Evolutionary conservation across 2,888 invertebrate genomes (phyloP), one percentile per base, ranked within the genome.

Genomic region (Pammene aurita): DNA sequence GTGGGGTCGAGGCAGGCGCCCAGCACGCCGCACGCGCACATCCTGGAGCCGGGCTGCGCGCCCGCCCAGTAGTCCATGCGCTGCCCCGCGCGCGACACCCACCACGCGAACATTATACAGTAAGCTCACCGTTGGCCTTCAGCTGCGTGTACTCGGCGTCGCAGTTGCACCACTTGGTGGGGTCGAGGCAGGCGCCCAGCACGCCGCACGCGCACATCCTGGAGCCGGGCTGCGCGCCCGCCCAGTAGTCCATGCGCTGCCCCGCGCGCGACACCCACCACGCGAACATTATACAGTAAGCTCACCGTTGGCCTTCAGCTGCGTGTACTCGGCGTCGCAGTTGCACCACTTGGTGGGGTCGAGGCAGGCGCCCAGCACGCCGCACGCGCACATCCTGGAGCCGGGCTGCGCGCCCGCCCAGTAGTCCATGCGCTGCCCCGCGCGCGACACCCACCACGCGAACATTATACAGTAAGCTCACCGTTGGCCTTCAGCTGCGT

Each of bases 1-100:
- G 96, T 95, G 57, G 94, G 94, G 88, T 97, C 97, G 5, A 93
- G 88, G 80, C 98, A 98, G 76, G 95, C 94, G 35, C 97, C 97
- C 73, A 96, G 93, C 71, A 99, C 94, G 9, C 99, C 99, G 88
- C 99, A 99, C 82, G 96, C 82, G 72, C 92, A 92, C 97, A 69
- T 98, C 95, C 92, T 80, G 9, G 79, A 79, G 76, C 92, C 91
- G 0, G 96, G 95, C 76, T 96, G 87, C 26, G 96, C 96, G 52
- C 97, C 97, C 13, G 96, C 95, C 99, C 99, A 99, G 89, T 98
- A 97, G 89, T 98, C 97, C 98, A 99, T 98, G 79, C 96, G 96
- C 91, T 98, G 97, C 78, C 98, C 98, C 71, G 96, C 94, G 61
- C 98, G 94, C 0, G 98, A 98, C 67, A 99, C 97, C 98, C 99